phyloP scores from a whole-genome alignment of 2,888 invertebrate genomes.

The Drosophila formosana region DNA sequence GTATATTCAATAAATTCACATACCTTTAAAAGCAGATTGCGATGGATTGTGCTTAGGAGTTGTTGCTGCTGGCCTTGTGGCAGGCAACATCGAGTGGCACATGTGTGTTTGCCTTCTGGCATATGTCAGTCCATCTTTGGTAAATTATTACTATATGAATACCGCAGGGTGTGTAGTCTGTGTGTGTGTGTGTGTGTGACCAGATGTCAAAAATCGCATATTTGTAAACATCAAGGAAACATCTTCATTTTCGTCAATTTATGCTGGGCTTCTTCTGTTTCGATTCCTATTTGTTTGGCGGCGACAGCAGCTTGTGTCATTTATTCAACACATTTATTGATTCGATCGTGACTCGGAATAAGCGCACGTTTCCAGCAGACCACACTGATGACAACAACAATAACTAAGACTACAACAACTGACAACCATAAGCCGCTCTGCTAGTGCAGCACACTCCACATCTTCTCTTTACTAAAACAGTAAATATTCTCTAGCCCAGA shows the following conservation, averaged over 20 bases:
- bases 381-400: conserved; percentile 11
- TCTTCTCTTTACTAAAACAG: background rate
- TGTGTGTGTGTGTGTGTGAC: no score
- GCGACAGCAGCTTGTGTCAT: conserved; percentile 62
- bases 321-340: conserved; percentile 72
- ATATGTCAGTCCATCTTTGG: conserved; percentile 47
- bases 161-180: conserved; percentile 2
- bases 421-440: conserved; percentile 1
- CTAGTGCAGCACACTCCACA: background rate
- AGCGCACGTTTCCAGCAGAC: conserved; percentile 45
- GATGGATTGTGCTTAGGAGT: conserved; percentile 2
- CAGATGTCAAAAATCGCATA: conserved; percentile 64
- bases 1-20: background rate
- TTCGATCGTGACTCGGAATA: conserved; percentile 55
- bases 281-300: conserved; percentile 1
- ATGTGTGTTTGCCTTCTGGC: conserved; percentile 26
- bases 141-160: conserved; percentile 50
- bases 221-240: conserved; percentile 58
- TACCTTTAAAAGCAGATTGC: background rate
- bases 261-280: conserved; percentile 3
- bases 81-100: conserved; percentile 12
- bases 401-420: conserved; percentile 13
- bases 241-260: conserved; percentile 42
- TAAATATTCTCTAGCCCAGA: background rate
- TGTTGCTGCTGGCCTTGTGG: conserved; percentile 2